Evolutionary conservation across 2,888 invertebrate species (phyloP).

Genomic region (Eupithecia subumbrata): DNA sequence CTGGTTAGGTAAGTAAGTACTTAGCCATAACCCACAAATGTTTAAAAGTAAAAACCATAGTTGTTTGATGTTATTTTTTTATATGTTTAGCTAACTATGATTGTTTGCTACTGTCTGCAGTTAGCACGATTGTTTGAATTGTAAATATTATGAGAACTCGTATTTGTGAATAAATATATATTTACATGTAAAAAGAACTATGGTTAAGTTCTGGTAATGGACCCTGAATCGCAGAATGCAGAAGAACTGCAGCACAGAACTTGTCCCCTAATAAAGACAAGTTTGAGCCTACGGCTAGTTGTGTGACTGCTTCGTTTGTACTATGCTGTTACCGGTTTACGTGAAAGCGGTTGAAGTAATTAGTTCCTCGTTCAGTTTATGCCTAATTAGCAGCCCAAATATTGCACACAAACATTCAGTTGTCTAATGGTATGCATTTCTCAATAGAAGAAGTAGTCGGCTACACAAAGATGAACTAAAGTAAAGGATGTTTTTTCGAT

Average conservation of each 20-base stretch:
- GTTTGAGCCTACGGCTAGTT: neutral
- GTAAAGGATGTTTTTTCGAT: neutral
- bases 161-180: no score
- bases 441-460: neutral
- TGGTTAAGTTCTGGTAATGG: no score
- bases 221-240: neutral
- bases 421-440: neutral
- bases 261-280: neutral
- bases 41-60: no score
- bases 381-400: constrained; percentile 34
- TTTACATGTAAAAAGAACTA: no score
- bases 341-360: constrained; percentile 24
- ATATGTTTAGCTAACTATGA: no score
- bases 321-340: constrained; percentile 6
- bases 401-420: constrained; percentile 24
- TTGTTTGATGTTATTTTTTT: no score
- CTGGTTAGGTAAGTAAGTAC: no score
- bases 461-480: neutral
- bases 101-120: no score
- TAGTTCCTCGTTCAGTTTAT: constrained; percentile 30
- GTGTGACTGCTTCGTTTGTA: constrained; percentile 1
- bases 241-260: neutral
- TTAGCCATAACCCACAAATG: no score
- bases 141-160: no score
- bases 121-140: no score